Evolutionary conservation across 2,888 invertebrate genomes (phyloP).

Genomic region (Antheraea assamensis): DNA sequence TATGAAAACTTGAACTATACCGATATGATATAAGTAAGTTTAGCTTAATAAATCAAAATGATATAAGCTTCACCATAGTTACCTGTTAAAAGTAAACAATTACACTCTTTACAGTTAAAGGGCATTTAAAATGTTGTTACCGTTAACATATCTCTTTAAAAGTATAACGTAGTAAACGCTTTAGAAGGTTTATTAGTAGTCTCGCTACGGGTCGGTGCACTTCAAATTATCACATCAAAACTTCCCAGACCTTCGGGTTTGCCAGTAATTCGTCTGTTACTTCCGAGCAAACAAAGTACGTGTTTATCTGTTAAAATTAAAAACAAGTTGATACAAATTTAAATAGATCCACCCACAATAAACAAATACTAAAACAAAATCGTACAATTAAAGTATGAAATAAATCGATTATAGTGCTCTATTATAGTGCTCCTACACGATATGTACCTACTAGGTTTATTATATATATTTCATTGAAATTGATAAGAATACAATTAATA

Average conservation of each 20-base stretch:
- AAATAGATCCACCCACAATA: constrained; percentile 1
- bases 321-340: constrained; percentile 2
- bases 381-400: neutral
- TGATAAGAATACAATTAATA: neutral
- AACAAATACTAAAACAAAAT: neutral
- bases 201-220: neutral
- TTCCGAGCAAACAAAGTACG: neutral
- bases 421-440: neutral
- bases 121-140: too few relatives aligned
- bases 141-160: neutral
- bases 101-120: neutral
- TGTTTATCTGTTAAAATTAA: constrained; percentile 4
- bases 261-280: neutral
- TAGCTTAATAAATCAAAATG: too few relatives aligned
- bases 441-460: neutral
- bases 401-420: neutral
- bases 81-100: neutral
- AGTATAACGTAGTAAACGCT: too few relatives aligned
- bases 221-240: constrained; percentile 1
- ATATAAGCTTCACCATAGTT: too few relatives aligned
- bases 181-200: neutral
- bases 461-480: neutral
- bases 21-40: too few relatives aligned
- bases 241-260: constrained; percentile 4
- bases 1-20: too few relatives aligned